Conservation (phyloP, 35 echinoderm and acorn worm genomes). For the Apostichopus californicus region DNA sequence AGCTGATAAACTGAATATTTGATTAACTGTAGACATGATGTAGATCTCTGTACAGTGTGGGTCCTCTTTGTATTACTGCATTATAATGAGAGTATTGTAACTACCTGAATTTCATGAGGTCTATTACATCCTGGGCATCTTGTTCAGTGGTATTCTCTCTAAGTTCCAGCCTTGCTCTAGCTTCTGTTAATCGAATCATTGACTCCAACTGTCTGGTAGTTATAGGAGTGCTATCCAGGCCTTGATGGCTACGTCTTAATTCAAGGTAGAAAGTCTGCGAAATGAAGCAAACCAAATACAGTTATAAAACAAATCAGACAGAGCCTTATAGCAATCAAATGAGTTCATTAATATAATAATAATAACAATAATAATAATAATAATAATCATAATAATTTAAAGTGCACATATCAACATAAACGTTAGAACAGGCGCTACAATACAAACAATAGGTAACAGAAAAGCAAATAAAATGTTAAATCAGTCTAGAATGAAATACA, state of each 20-base stretch:
- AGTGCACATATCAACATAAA: too few species aligned
- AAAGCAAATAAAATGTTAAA: too few species aligned
- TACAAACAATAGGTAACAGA: too few species aligned
- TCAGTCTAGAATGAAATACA: too few species aligned
- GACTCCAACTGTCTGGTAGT: slow-evolving; percentile 96
- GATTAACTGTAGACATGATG: too few species aligned
- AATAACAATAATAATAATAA: neutral
- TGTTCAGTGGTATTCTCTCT: slow-evolving; percentile 78
- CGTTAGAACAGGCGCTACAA: too few species aligned
- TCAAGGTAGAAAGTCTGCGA: slow-evolving; percentile 93
- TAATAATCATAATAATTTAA: too few species aligned
- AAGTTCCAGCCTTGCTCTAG: slow-evolving; percentile 92
- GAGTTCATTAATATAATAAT: neutral
- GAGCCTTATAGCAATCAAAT: too few species aligned
- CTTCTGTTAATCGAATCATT: slow-evolving; percentile 87
- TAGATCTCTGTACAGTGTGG: too few species aligned
- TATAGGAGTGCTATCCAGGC: slow-evolving; percentile 89
- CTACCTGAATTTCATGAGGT: slow-evolving; percentile 99
- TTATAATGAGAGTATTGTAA: too few species aligned
- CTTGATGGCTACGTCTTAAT: slow-evolving; percentile 81
- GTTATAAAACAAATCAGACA: too few species aligned
- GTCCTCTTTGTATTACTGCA: neutral
- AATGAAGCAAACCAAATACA: neutral
- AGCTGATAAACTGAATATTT: too few species aligned
- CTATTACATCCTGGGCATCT: slow-evolving; percentile 95